Evolutionary conservation across 1,140 invertebrate genomes (phyloP), one percentile per base, ranked within the genome.

Genomic region (Zaprionus ghesquierei): DNA sequence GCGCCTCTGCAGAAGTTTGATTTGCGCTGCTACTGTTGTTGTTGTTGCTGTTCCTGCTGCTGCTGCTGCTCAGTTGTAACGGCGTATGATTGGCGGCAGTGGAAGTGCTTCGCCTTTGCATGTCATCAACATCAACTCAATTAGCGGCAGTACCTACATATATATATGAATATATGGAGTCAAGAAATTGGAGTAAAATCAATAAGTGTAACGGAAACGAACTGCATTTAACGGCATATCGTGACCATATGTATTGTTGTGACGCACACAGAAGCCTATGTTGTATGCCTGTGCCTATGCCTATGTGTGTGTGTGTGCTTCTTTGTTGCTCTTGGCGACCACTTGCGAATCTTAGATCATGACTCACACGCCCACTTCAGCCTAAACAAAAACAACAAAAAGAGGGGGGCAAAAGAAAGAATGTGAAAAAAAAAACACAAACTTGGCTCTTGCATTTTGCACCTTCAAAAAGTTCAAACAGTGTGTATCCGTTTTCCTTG

Each of bases 401-500:
- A 59, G 2, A 31, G 27, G 27, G 15, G 15, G 10, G 25, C 22
- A 41, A n/a, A n/a, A 38, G 13, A n/a, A 5, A 38, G 35, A n/a
- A 6, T 10, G 31, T 13, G 31, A 38, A n/a, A 38, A 41, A 38
- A 41, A 41, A 38, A 41, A 41, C 15, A 64, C 8, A 77, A 74
- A 53, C 46, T 53, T 29, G 75, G 49, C 62, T 61, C 56, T 56
- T 72, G 69, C 82, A 89, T 69, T 76, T 79, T 82, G 84, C 79
- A 89, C 79, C 82, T 82, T 82, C 46, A 68, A 64, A 82, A 77
- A 73, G 76, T 82, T 87, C 64, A 79, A 87, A 81, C 68, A 68
- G 85, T 89, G 77, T 89, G 84, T 89, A 89, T 89, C 84, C 85
- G 80, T 89, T 89, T 84, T 89, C 84, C 84, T 89, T 89, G 79